Evolutionary conservation across 1,140 invertebrate species (phyloP), one percentile per base, ranked within the genome.

Genomic region (Oryzaephilus surinamensis): DNA sequence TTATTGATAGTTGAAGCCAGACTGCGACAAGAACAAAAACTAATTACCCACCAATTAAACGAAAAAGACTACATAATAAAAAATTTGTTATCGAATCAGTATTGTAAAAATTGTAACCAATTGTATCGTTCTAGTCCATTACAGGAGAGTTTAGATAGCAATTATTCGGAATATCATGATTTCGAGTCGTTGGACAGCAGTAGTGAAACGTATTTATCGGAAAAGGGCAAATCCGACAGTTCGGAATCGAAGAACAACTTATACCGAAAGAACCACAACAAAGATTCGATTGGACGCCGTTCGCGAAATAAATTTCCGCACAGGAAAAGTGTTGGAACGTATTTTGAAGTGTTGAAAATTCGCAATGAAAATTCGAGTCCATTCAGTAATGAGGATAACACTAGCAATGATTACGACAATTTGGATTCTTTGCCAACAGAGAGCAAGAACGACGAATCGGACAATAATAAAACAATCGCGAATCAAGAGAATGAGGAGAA

Each of bases 21-120:
- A n/a, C 60, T 84, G 2, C 72, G 74, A n/a, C 72, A 77, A 51
- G 81, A 85, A 56, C 79, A 84, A 51, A 77, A 78, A 50, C 73
- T 71, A 45, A 81, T 85, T 24, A 69, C 72, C 20, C 71, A 73
- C 24, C 69, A 77, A 32, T 64, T 85, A 2, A 67, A 70, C 23
- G 77, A 79, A 49, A 81, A 81, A 52, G 80, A 83, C 52, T 72
- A 70, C 50, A 70, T 81, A 12, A 81, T 84, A 17, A 69, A 71
- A 6, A 74, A 70, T 53, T 62, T 82, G 7, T 36, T 58, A 13
- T 45, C 51, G 4, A 51, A 38, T 36, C 64, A 66, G 10, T 72
- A 70, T 52, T 73, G 72, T 52, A 72, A 67, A 46, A 72, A 69
- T 51, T 74, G 71, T 46, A 69, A 71, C 51, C 67, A 72, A 48